A percentile compares a stretch with the other conserved stretches of the same genome.
phyloP scores from a whole-genome alignment of 92 coral and sea anemone species.

The Porites cylindrica region DNA sequence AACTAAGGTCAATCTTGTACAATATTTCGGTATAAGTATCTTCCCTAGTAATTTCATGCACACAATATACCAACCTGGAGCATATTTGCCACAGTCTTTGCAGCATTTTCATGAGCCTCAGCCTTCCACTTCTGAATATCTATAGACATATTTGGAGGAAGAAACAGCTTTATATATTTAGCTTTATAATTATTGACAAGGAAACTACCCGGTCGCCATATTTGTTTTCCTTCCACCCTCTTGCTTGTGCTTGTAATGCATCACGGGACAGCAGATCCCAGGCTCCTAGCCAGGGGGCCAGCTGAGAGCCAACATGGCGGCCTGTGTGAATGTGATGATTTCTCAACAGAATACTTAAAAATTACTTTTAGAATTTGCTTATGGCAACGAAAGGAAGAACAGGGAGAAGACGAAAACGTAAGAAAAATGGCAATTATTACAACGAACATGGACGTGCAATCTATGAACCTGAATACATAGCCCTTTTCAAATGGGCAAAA shows the following conservation, averaged over 20 bases:
- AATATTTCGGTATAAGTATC: too few species aligned
- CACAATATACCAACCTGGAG: constrained; percentile 72
- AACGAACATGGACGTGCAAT: constrained; percentile 9
- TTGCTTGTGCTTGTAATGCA: constrained; percentile 30
- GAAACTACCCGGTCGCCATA: constrained; percentile 53
- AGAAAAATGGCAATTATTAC: not conserved
- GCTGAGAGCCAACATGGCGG: constrained; percentile 54
- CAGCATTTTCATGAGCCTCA: constrained; percentile 96
- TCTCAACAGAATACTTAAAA: not conserved
- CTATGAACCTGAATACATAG: constrained; percentile 70
- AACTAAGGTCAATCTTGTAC: too few species aligned
- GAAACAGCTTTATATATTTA: not conserved
- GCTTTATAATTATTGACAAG: not conserved
- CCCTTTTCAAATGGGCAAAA: constrained; percentile 91
- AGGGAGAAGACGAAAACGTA: constrained; percentile 57
- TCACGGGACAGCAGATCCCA: not conserved
- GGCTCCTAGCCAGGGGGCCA: not conserved
- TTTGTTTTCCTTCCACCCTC: constrained; percentile 17
- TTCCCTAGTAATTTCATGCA: too few species aligned
- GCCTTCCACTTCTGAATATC: constrained; percentile 93
- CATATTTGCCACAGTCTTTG: constrained; percentile 91
- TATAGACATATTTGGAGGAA: constrained; percentile 62
- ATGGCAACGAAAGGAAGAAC: constrained; percentile 66
- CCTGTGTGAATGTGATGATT: not conserved
- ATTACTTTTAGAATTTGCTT: not conserved